Base-by-base conservation (phyloP, 2,113 vertebrate genomes). In the Halichoeres trimaculatus region DNA sequence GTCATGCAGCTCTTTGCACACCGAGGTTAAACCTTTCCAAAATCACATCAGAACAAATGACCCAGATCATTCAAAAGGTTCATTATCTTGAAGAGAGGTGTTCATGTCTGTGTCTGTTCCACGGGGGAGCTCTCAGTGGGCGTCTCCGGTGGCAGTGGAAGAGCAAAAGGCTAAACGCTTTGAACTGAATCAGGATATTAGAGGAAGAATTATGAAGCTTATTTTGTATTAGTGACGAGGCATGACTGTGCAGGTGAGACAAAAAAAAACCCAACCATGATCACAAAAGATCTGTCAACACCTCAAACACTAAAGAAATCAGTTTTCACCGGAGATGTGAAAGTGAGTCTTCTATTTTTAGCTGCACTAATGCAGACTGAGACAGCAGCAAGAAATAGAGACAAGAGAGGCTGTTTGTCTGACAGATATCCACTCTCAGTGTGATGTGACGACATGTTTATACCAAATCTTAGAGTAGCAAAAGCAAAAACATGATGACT, bases 301-400 rank as follows among this genome's bases (percentile, higher is more conserved):
- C 38, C 53, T 74, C 52, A 11, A 69, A 83, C 12, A 55, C 59
- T 62, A 70, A 66, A 11, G 8, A 50, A 62, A 54, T 72, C 63
- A 26, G 47, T 68, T 48, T 73, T 60, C 68, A 41, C n/a, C 36
- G 4, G 50, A 11, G 22, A 51, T 8, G 22, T 75, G 64, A 36
- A 71, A 65, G 73, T 34, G 63, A 81, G 34, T 66, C 23, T 26
- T 80, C 79, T 85, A 78, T 88, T 75, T 80, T 69, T 83, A 80
- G 78, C 64, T 16, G 60, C 36, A 45, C 19, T 51, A 20, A 70
- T 62, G 66, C 70, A 68, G 78, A 10, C 51, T 20, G 20, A 52
- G 58, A 70, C 5, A 13, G 2, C 40, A 51, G 47, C 22, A 4
- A 47, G 54, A 50, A 62, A 72, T 58, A 45, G 57, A 62, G 57